Conservation (phyloP, 2,797 vertebrate genomes). For the Siniperca scherzeri region DNA sequence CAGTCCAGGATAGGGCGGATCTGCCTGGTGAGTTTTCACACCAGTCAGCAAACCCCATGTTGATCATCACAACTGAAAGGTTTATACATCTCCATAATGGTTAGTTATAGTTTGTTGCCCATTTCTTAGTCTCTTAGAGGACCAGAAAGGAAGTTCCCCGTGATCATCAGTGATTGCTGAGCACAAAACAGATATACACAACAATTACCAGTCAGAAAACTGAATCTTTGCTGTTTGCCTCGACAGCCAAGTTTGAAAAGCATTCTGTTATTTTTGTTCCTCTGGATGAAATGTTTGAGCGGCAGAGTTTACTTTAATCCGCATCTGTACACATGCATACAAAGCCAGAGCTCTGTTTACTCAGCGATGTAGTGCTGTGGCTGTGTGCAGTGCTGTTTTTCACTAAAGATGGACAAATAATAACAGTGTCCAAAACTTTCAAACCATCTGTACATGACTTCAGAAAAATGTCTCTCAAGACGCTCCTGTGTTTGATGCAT, state of each 20-base stretch:
- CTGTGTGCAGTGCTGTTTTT: constrained; percentile 32
- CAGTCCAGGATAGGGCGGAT: constrained; percentile 97
- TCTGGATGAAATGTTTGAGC: constrained; percentile 57
- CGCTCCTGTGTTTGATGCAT: constrained; percentile 17
- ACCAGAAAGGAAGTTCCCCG: constrained; percentile 43
- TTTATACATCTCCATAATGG: constrained; percentile 48
- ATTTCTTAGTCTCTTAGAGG: constrained; percentile 37
- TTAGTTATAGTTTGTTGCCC: constrained; percentile 46
- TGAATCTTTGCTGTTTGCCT: constrained; percentile 50
- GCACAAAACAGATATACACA: constrained; percentile 15
- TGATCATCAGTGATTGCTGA: constrained; percentile 57
- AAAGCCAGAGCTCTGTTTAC: constrained; percentile 50
- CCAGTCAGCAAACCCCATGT: constrained; percentile 53
- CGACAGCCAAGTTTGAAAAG: constrained; percentile 43
- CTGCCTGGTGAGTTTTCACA: constrained; percentile 90
- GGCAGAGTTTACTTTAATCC: constrained; percentile 48
- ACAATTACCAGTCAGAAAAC: constrained; percentile 31
- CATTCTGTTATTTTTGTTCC: constrained; percentile 60
- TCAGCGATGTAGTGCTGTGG: constrained; percentile 17
- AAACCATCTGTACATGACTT: constrained; percentile 30
- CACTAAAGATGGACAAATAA: constrained; percentile 28
- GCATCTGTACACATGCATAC: constrained; percentile 48
- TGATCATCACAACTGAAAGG: constrained; percentile 48
- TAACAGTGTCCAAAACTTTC: constrained; percentile 29
- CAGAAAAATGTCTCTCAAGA: constrained; percentile 23